Evolutionary conservation across 92 coral and sea anemone genomes (phyloP).

Genomic region (Porites divaricata): DNA sequence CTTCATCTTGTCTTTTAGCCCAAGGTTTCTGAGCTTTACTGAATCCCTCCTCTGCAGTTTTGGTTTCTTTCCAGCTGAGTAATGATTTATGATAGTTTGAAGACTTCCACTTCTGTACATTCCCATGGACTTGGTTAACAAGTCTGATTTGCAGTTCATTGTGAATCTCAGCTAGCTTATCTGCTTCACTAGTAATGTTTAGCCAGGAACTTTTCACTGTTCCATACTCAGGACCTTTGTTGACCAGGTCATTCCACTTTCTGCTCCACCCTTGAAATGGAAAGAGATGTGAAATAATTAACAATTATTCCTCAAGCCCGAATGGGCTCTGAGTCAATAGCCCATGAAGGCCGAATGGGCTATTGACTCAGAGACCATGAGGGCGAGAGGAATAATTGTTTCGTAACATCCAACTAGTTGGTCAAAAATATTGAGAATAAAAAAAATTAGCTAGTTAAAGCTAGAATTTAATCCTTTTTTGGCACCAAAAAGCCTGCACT

Average conservation of each 20-base stretch:
- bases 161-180: constrained; percentile 83
- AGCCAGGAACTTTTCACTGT: constrained; percentile 77
- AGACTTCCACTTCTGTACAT: constrained; percentile 77
- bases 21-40: constrained; percentile 92
- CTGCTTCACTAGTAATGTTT: constrained; percentile 78
- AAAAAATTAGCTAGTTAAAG: too few species aligned
- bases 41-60: constrained; percentile 88
- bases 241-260: constrained; percentile 84
- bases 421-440: too few species aligned
- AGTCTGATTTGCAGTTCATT: constrained; percentile 72
- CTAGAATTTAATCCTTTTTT: too few species aligned
- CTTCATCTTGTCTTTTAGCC: constrained; percentile 82
- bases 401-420: too few species aligned
- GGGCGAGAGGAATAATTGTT: too few species aligned
- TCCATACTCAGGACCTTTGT: constrained; percentile 85
- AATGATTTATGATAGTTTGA: constrained; percentile 90
- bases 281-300: too few species aligned
- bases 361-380: too few species aligned
- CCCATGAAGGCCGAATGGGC: too few species aligned
- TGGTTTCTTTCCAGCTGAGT: constrained; percentile 88
- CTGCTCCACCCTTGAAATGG: constrained; percentile 79
- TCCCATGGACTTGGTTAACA: constrained; percentile 69
- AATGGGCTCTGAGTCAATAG: too few species aligned
- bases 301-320: too few species aligned
- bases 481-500: too few species aligned